Conservation (phyloP, 2,888 invertebrate genomes). For the Phortica magna region DNA sequence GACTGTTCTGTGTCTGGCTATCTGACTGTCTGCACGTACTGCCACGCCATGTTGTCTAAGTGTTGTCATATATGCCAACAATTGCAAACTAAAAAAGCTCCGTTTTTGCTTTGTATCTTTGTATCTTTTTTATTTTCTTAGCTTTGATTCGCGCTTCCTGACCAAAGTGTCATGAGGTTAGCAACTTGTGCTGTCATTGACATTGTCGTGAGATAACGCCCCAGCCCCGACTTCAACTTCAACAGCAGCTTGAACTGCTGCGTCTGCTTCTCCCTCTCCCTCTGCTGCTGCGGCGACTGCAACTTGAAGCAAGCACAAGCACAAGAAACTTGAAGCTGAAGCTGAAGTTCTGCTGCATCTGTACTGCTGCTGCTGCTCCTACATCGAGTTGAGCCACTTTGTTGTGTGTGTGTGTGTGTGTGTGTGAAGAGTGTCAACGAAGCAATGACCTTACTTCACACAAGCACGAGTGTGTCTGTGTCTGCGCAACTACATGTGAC, state of each 20-base stretch:
- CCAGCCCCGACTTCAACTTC: neutral
- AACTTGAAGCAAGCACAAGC: conserved; percentile 2
- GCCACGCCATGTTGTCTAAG: neutral
- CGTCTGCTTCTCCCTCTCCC: neutral
- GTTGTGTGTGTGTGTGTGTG: neutral
- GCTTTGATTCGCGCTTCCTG: neutral
- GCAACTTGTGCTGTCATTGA: conserved; percentile 23
- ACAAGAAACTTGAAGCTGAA: neutral
- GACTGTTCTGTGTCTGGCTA: neutral
- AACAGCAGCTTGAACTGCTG: neutral
- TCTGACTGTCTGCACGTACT: neutral
- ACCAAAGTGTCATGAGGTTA: neutral
- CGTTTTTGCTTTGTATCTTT: neutral
- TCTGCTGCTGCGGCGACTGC: neutral
- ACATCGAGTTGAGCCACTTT: neutral
- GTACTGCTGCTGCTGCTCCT: conserved; percentile 1
- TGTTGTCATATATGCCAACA: conserved; percentile 4
- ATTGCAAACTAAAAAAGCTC: neutral
- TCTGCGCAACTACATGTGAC: neutral
- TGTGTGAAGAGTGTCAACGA: conserved; percentile 1
- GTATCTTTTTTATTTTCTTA: neutral
- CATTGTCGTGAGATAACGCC: neutral
- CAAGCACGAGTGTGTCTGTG: neutral
- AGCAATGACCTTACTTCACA: conserved; percentile 26
- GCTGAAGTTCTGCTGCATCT: neutral